These are phyloP conservation scores for Theonella swinhoei DNA, from an alignment of 37 sponge, comb jelly and placozoan genomes.

Conservation along the genomic window DNA sequence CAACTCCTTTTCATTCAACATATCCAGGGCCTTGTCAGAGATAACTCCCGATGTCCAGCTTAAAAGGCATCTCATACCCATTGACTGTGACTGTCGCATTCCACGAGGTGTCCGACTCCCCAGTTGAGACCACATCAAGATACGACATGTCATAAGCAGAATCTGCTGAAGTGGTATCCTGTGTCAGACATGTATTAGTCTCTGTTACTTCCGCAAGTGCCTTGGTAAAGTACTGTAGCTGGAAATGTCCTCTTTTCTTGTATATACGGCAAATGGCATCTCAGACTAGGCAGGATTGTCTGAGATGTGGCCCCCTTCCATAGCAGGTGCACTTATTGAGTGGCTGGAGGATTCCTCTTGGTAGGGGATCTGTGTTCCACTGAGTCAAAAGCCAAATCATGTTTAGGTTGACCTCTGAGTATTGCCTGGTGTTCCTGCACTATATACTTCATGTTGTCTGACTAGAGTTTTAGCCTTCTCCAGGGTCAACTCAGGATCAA, in stretches of 20 bases:
- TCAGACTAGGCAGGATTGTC: conserved; percentile 32
- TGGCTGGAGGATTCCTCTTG: background rate
- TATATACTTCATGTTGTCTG: too few relatives aligned
- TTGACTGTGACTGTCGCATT: too few relatives aligned
- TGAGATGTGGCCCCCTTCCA: conserved; percentile 15
- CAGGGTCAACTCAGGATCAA: conserved; percentile 25
- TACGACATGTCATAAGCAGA: too few relatives aligned
- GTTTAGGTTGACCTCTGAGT: background rate
- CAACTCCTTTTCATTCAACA: background rate
- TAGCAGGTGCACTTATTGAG: conserved; percentile 24
- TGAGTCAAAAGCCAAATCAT: background rate
- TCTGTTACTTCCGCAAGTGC: too few relatives aligned
- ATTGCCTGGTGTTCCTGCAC: conserved; percentile 17
- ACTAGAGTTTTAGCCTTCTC: conserved; percentile 42
- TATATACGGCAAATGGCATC: conserved; percentile 34
- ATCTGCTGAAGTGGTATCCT: too few relatives aligned
- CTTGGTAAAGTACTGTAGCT: conserved; percentile 13
- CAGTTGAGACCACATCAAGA: too few relatives aligned
- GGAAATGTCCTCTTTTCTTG: conserved; percentile 33
- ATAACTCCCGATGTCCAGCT: too few relatives aligned
- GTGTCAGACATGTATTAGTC: too few relatives aligned
- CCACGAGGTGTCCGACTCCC: too few relatives aligned
- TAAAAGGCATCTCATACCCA: too few relatives aligned
- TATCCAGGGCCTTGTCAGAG: too few relatives aligned
- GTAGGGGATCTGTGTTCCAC: background rate